Conservation (phyloP, 2,113 vertebrate genomes). For the Pimephales promelas region DNA sequence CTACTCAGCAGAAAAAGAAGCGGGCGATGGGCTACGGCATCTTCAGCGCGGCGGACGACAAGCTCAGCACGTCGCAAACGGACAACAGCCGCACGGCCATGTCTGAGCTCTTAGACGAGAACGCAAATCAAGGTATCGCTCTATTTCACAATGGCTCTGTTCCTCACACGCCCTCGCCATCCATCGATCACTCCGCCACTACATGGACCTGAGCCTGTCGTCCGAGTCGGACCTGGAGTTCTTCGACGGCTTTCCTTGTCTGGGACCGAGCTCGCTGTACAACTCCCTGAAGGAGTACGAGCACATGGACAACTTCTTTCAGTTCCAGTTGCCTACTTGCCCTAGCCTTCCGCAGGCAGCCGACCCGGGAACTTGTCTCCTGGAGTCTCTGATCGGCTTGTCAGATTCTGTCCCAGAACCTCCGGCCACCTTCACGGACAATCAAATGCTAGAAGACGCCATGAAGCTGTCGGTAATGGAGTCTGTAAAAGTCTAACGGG, state of each 20-base stretch:
- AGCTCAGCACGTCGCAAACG: constrained; percentile 65
- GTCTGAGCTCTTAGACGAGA: constrained; percentile 88
- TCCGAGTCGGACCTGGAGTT: constrained; percentile 93
- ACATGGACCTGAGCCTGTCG: constrained; percentile 90
- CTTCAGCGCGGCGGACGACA: constrained; percentile 80
- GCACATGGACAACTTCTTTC: constrained; percentile 85
- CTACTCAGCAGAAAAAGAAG: constrained; percentile 62
- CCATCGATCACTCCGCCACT: constrained; percentile 79
- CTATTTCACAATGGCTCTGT: constrained; percentile 78
- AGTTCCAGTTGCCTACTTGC: constrained; percentile 84
- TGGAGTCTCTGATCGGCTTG: constrained; percentile 91
- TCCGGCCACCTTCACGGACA: constrained; percentile 85
- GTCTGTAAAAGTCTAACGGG: constrained; percentile 84
- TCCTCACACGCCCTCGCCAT: constrained; percentile 74
- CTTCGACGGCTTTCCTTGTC: constrained; percentile 88
- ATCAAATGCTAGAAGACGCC: constrained; percentile 91
- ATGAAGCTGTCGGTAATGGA: constrained; percentile 88
- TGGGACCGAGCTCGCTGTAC: constrained; percentile 91
- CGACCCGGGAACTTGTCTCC: constrained; percentile 86
- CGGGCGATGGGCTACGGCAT: constrained; percentile 74
- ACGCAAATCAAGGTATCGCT: constrained; percentile 87
- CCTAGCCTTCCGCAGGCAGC: constrained; percentile 76
- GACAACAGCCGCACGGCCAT: constrained; percentile 76
- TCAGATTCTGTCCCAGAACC: constrained; percentile 86
- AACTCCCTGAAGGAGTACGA: constrained; percentile 88